Conservation (phyloP, 2,888 invertebrate genomes). For the Clivina fossor region DNA sequence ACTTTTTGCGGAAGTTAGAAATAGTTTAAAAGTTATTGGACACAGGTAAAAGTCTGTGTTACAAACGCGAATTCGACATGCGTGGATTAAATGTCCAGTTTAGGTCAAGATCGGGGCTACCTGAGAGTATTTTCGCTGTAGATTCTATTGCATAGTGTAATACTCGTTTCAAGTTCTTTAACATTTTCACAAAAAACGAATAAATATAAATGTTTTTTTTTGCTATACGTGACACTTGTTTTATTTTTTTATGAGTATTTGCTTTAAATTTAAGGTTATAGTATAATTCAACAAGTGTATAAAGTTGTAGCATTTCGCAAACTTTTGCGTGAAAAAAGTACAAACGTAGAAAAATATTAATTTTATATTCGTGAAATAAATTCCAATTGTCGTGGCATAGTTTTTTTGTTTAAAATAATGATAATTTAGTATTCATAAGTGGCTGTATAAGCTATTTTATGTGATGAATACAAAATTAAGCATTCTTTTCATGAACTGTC, state of each 20-base stretch:
- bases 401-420: slow-evolving; percentile 11
- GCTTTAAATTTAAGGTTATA: no score
- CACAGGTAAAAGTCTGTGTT: slow-evolving; percentile 52
- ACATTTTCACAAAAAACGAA: no score
- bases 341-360: no score
- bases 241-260: no score
- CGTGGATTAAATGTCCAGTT: slow-evolving; percentile 49
- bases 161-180: slow-evolving; percentile 25
- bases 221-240: no score
- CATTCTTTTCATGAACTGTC: slow-evolving; percentile 27
- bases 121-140: slow-evolving; percentile 27
- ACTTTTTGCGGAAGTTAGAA: slow-evolving; percentile 44
- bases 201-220: no score
- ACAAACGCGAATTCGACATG: slow-evolving; percentile 41
- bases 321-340: no score
- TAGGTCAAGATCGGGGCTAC: slow-evolving; percentile 45
- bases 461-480: slow-evolving; percentile 24
- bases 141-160: slow-evolving; percentile 18
- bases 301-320: no score
- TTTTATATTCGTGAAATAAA: no score
- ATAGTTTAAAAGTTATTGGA: slow-evolving; percentile 44
- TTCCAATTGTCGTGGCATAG: no score
- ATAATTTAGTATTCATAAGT: slow-evolving; percentile 14
- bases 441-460: slow-evolving; percentile 14
- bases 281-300: no score